Base-by-base conservation (phyloP, 2,113 vertebrate genomes). In the Chlamydotis undulata region DNA sequence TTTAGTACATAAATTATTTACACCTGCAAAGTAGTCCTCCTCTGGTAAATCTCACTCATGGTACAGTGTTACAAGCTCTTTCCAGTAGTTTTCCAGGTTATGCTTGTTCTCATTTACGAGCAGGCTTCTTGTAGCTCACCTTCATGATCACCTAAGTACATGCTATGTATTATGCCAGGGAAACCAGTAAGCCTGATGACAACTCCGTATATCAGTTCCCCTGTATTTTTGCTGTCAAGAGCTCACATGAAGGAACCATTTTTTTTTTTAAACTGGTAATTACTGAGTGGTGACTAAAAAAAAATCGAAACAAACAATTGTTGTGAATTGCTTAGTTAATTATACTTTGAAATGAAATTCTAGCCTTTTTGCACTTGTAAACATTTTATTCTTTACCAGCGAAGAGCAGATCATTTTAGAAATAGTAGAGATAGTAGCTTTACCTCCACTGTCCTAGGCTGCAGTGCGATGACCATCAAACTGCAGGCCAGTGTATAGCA, bases 401-500 rank as follows among this genome's bases (percentile, higher is more conserved):
- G 53, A 68, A 68, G 57, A 63, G 17, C 26, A 83, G 63, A 60
- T 35, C 3, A 12, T 35, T 92, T 81, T 41, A 63, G 55, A 74
- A 53, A 21, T 2, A 41, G 9, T 3, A n/a, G 24, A 7, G 1
- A 29, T 2, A 19, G 24, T 9, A 67, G 12, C 4, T 67, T 88
- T 37, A 25, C 19, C 47, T 59, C 35, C 5, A 3, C 3, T 50
- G 56, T 61, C 26, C 50, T 65, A 49, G 24, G 28, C 49, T 90
- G 31, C 75, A 12, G 37, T 4, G 11, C 1, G 1, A 17, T 35
- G 33, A 5, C 26, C 10, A 17, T 17, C 1, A 7, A 59, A 53
- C 23, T 0, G 0, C 17, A 18, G 16, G 22, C 3, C 0, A 0
- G 15, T 19, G 15, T 18, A 4, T 3, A 47, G 19, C 24, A 53